These are phyloP conservation scores for Nineta flava DNA, from an alignment of 2,888 invertebrate genomes.

Conservation along the genomic window DNA sequence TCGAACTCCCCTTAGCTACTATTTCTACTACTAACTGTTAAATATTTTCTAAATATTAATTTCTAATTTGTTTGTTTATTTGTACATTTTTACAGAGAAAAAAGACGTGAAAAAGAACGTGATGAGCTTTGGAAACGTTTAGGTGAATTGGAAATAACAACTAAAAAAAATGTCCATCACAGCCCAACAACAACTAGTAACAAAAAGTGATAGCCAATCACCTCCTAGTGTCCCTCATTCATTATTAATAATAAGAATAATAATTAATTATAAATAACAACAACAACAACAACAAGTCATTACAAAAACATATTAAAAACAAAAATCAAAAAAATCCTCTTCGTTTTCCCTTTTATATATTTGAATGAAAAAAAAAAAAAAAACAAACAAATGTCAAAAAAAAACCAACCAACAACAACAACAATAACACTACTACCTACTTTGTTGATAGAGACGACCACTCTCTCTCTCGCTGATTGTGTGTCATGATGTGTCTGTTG, in stretches of 20 bases:
- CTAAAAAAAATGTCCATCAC: slow-evolving; percentile 26
- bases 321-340: slow-evolving; percentile 3
- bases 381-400: not conserved
- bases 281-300: slow-evolving; percentile 4
- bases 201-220: slow-evolving; percentile 12
- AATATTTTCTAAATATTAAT: not conserved
- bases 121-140: slow-evolving; percentile 96
- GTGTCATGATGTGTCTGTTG: no score
- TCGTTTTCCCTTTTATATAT: not conserved
- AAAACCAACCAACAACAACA: not conserved
- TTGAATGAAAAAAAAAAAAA: not conserved
- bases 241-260: no score
- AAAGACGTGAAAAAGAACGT: slow-evolving; percentile 89
- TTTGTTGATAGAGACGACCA: no score
- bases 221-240: not conserved
- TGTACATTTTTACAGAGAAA: slow-evolving; percentile 39
- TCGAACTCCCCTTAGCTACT: no score
- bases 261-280: not conserved
- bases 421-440: not conserved
- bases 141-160: slow-evolving; percentile 72
- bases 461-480: no score
- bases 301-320: no score
- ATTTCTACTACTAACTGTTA: no score
- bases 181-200: slow-evolving; percentile 15
- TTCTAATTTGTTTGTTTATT: not conserved